Conservation (phyloP, 2,888 invertebrate genomes). For the Gymnocheta viridis region DNA sequence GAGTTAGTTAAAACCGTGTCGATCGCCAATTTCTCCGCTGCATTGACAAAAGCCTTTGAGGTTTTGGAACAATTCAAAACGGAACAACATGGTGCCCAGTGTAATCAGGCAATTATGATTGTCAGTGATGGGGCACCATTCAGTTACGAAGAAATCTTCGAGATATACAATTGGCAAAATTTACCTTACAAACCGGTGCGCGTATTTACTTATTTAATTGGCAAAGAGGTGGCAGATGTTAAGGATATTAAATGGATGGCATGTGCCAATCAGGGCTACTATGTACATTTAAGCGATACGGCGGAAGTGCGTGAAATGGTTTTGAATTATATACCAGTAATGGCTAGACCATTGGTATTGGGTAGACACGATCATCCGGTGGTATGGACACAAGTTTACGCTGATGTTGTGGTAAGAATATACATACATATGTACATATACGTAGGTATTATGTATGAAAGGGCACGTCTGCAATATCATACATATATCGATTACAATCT, state of each 20-base stretch:
- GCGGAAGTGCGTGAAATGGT: slow-evolving; percentile 99
- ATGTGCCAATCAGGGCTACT: slow-evolving; percentile 97
- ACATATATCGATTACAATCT: background rate
- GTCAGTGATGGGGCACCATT: slow-evolving; percentile 99
- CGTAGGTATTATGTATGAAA: background rate
- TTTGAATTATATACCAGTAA: slow-evolving; percentile 97
- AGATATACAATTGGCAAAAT: slow-evolving; percentile 92
- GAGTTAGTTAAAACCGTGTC: slow-evolving; percentile 90
- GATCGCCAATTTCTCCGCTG: slow-evolving; percentile 96
- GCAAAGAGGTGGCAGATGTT: slow-evolving; percentile 95
- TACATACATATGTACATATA: background rate
- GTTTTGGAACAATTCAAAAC: slow-evolving; percentile 87
- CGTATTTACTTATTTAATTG: slow-evolving; percentile 99
- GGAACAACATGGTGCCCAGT: slow-evolving; percentile 86
- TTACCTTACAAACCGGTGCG: slow-evolving; percentile 91
- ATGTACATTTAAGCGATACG: slow-evolving; percentile 96
- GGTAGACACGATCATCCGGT: slow-evolving; percentile 92
- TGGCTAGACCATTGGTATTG: slow-evolving; percentile 97
- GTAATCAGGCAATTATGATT: slow-evolving; percentile 98
- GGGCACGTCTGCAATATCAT: background rate
- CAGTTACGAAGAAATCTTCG: slow-evolving; percentile 95
- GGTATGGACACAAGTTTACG: slow-evolving; percentile 99
- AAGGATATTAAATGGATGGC: slow-evolving; percentile 99
- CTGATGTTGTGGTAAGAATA: slow-evolving; percentile 90
- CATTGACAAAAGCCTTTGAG: slow-evolving; percentile 94